Conservation (phyloP, 1,140 invertebrate genomes). For the Hycleus cichorii region DNA sequence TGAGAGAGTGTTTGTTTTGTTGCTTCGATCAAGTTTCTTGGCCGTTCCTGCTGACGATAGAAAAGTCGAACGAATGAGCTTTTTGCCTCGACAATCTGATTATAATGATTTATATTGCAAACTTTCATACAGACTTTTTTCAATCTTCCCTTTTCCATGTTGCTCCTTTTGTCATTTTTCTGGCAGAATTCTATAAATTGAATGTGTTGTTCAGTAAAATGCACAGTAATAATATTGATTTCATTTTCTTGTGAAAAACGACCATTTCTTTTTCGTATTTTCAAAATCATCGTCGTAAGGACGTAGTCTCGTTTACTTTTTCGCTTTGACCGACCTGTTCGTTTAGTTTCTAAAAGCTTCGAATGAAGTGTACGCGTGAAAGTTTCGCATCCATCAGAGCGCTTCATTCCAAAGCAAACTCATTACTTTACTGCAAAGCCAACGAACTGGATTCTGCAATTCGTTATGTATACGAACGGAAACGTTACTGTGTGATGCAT, state of each 20-base stretch:
- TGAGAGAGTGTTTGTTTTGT: conserved; percentile 29
- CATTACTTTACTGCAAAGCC: conserved; percentile 8
- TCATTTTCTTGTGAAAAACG: no score
- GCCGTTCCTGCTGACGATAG: conserved; percentile 23
- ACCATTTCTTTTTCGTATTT: no score
- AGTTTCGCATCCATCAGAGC: no score
- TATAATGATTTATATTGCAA: conserved; percentile 20
- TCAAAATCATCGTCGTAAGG: no score
- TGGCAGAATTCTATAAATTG: no score
- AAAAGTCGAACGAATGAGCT: conserved; percentile 17
- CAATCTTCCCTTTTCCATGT: not conserved
- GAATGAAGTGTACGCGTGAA: no score
- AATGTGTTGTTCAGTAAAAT: no score
- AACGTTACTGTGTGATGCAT: conserved; percentile 6
- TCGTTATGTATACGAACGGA: conserved; percentile 4
- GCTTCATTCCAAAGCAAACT: conserved; percentile 2
- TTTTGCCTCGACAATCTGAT: conserved; percentile 22
- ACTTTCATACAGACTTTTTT: conserved; percentile 5
- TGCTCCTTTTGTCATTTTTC: no score
- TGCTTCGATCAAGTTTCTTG: conserved; percentile 28
- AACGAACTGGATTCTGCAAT: conserved; percentile 5
- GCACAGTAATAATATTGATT: no score
- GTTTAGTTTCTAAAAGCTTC: no score
- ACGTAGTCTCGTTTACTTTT: no score
- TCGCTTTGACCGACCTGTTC: no score